Evolutionary conservation across 2,797 vertebrate species (phyloP), one percentile per base, ranked within the genome.

Genomic region (Chaetophractus vellerosus): DNA sequence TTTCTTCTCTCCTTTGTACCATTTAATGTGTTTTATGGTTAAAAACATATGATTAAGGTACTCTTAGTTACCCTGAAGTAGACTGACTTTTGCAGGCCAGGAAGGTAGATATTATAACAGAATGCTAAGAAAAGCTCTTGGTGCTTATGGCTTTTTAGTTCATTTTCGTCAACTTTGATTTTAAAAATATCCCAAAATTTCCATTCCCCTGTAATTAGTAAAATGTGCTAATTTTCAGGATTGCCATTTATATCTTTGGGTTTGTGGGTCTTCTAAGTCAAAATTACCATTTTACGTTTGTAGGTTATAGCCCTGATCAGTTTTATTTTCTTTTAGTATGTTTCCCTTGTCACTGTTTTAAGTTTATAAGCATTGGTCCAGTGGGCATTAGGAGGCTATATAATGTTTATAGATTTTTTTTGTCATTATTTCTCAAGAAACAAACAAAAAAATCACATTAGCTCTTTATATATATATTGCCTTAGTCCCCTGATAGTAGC

Each of bases 81-180:
- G 63, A 61, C n/a, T 63, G 68, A 85, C 15, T 48, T 84, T 86
- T 80, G 52, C 69, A 64, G 45, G 79, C 24, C 28, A 85, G 18
- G 38, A 45, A 76, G 71, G 38, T 83, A 50, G 57, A 33, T 85
- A 45, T 36, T 79, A 14, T 3, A 82, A 66, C 21, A 80, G 52
- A 95, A 66, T 81, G 23, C 33, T 33, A 76, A 50, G 82, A 76
- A 90, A 88, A 84, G n/a, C 36, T 88, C 4, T 74, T 66, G 12
- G 5, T 45, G 5, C 33, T 36, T 61, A 36, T n/a, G 24, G 33
- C 57, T 85, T 88, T 80, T 75, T 85, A 69, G 82, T 80, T 93
- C 36, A 52, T 91, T 57, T n/a, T 78, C 15, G 87, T 91, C 61
- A 21, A 76, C 63, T 91, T 86, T 90, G 72, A 78, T 78, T 87